A percentile compares a stretch with the other conserved stretches of the same genome.
Conservation (phyloP, 2,888 invertebrate genomes). For the Caenorhabditis sp. region DNA sequence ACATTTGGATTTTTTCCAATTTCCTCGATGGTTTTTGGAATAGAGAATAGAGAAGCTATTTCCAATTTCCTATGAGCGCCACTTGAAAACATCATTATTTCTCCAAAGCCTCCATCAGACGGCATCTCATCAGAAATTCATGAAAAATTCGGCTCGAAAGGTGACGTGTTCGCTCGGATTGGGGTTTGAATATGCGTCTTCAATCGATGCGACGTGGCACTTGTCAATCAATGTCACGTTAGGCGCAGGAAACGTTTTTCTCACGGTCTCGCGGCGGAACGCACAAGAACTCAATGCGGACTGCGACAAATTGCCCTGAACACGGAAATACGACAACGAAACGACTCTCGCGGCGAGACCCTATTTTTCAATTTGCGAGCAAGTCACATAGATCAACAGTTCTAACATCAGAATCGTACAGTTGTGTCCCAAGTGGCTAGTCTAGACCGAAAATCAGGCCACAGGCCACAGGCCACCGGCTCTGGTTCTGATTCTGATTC, state of each 20-base stretch:
- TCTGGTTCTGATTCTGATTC: too few relatives aligned
- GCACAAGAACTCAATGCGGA: not conserved
- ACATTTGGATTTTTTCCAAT: not conserved
- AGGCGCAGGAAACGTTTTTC: not conserved
- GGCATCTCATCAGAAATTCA: not conserved
- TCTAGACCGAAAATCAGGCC: too few relatives aligned
- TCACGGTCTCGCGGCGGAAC: too few relatives aligned
- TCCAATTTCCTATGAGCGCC: not conserved
- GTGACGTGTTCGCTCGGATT: not conserved
- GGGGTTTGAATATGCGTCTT: too few relatives aligned
- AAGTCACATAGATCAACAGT: too few relatives aligned
- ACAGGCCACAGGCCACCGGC: too few relatives aligned
- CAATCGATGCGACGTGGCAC: not conserved
- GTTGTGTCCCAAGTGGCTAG: too few relatives aligned
- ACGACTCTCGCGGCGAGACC: too few relatives aligned
- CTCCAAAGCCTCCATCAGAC: not conserved
- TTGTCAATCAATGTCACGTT: not conserved
- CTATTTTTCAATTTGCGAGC: too few relatives aligned
- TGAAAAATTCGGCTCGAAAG: not conserved
- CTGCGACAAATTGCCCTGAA: too few relatives aligned
- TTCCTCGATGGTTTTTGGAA: not conserved
- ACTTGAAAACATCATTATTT: not conserved
- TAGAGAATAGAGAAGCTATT: not conserved
- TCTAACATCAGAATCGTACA: too few relatives aligned
- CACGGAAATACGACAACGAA: too few relatives aligned